These are phyloP conservation scores for Cyprinodon brontotheroides DNA, from an alignment of 2,113 vertebrate genomes.

Conservation along the genomic window DNA sequence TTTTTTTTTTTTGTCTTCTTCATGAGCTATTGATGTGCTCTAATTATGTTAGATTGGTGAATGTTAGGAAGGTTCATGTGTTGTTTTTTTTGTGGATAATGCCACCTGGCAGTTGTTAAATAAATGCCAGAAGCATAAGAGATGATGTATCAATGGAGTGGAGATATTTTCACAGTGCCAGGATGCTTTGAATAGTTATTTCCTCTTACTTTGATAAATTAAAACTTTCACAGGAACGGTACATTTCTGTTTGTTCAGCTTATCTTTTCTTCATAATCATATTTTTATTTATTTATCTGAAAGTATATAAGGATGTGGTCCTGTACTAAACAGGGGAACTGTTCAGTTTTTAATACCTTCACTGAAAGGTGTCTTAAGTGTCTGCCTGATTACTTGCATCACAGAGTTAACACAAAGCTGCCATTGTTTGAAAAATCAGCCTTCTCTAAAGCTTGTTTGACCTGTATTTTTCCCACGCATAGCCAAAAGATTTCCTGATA, in stretches of 20 bases:
- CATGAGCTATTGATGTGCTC: too few species aligned
- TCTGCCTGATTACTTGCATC: conserved; percentile 46
- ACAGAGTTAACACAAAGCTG: conserved; percentile 48
- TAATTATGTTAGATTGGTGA: too few species aligned
- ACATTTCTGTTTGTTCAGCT: background rate
- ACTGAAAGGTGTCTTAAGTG: conserved; percentile 42
- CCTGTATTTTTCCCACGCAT: background rate
- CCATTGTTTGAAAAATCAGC: conserved; percentile 50
- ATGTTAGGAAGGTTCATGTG: too few species aligned
- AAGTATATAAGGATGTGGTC: background rate
- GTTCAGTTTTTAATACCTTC: conserved; percentile 43
- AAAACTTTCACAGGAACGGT: background rate
- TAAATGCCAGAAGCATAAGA: too few species aligned
- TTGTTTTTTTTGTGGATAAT: too few species aligned
- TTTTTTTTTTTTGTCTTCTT: too few species aligned
- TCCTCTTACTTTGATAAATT: too few species aligned
- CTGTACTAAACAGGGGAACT: conserved; percentile 11
- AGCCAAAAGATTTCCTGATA: conserved; percentile 57
- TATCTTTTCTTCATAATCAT: background rate
- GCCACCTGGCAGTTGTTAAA: too few species aligned
- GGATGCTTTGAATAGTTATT: too few species aligned
- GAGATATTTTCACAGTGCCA: too few species aligned
- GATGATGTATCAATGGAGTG: too few species aligned
- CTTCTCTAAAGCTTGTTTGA: conserved; percentile 46
- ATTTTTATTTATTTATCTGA: background rate